Percentiles rank a stretch among this genome's conserved stretches.
Conservation (phyloP, 2,797 vertebrate species). For the Chelon labrosus region DNA sequence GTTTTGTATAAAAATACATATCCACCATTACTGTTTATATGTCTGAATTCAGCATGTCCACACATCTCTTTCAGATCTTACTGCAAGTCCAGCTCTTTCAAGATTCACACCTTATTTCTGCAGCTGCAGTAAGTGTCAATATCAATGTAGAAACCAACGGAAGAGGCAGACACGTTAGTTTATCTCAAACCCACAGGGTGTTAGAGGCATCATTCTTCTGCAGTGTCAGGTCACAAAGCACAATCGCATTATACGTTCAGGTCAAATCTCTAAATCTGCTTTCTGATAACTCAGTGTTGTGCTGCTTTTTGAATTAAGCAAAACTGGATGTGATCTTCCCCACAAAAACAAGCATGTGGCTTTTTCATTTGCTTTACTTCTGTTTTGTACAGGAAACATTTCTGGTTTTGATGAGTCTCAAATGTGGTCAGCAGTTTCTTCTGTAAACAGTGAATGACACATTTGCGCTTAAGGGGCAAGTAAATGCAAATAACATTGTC, state of each 20-base stretch:
- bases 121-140: constrained; percentile 91
- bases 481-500: not conserved
- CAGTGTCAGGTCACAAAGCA: not conserved
- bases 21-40: not conserved
- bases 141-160: not conserved
- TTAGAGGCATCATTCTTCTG: not conserved
- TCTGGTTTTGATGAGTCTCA: not conserved
- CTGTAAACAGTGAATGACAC: not conserved
- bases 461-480: not conserved
- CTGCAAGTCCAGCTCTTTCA: constrained; percentile 84
- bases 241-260: not conserved
- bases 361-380: not conserved
- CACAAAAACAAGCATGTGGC: not conserved
- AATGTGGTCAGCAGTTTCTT: not conserved
- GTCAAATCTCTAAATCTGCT: not conserved
- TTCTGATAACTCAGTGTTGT: not conserved
- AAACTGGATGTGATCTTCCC: too few species aligned
- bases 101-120: constrained; percentile 89
- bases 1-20: not conserved
- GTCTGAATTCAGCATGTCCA: not conserved
- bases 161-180: not conserved
- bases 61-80: constrained; percentile 76
- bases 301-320: not conserved
- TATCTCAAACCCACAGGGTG: not conserved
- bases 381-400: not conserved